phyloP scores from a whole-genome alignment of 1,140 invertebrate genomes.

The Trachymyrmex cornetzi region DNA sequence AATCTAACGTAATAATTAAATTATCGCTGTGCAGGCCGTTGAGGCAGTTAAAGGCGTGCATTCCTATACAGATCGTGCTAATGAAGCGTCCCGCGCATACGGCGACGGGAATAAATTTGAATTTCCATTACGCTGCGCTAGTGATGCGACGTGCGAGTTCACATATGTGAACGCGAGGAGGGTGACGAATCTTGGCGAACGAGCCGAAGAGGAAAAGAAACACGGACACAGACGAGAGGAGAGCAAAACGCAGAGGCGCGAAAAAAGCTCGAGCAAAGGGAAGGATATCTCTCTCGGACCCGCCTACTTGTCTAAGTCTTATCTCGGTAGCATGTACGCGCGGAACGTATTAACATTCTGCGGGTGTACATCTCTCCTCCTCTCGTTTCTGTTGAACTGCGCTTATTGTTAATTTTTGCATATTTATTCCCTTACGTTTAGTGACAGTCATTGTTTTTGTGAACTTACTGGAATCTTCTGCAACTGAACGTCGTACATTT shows the following conservation, averaged over 20 bases:
- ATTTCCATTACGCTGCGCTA: constrained; percentile 75
- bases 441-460: background rate
- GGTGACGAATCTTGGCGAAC: constrained; percentile 20
- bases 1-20: constrained; percentile 85
- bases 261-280: constrained; percentile 54
- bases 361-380: background rate
- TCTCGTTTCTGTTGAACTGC: background rate
- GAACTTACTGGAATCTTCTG: background rate
- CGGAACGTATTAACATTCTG: constrained; percentile 36
- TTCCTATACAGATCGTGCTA: constrained; percentile 75
- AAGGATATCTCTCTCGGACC: background rate
- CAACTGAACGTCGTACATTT: background rate
- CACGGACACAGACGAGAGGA: background rate
- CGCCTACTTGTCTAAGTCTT: constrained; percentile 45
- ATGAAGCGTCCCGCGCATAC: constrained; percentile 80
- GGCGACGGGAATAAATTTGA: constrained; percentile 81
- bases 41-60: constrained; percentile 71
- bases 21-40: constrained; percentile 76
- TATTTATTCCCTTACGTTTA: constrained; percentile 8
- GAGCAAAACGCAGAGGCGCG: constrained; percentile 21
- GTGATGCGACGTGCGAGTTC: background rate
- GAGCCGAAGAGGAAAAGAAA: background rate
- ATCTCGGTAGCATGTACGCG: constrained; percentile 2
- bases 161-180: background rate
- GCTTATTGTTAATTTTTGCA: constrained; percentile 50